These are phyloP conservation scores for Trichogramma pretiosum DNA, from an alignment of 1,140 invertebrate genomes.

Conservation along the genomic window DNA sequence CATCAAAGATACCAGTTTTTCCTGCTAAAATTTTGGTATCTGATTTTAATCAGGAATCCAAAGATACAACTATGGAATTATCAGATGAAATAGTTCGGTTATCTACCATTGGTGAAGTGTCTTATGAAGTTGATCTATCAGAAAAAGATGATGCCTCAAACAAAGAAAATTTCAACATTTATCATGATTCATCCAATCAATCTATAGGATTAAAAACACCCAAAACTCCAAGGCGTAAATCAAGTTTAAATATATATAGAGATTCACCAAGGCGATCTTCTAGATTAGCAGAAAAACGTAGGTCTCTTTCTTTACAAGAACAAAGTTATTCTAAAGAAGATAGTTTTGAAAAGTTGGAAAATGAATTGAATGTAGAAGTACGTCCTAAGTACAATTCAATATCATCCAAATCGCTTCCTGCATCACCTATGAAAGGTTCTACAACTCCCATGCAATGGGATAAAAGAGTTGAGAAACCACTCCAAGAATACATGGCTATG, in stretches of 20 bases:
- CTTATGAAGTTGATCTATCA: conserved; percentile 7
- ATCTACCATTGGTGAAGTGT: conserved; percentile 17
- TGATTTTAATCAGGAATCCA: conserved; percentile 5
- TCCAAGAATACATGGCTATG: conserved; percentile 28
- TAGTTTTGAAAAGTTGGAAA: conserved; percentile 14
- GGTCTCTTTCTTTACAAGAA: background rate
- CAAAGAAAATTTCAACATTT: conserved; percentile 1
- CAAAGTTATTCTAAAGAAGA: conserved; percentile 1
- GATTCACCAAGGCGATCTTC: conserved; percentile 14
- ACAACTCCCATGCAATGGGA: conserved; percentile 8
- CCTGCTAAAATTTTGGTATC: background rate
- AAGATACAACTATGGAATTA: background rate
- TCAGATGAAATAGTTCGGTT: conserved; percentile 6
- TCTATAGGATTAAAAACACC: background rate
- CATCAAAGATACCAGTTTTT: too few relatives aligned
- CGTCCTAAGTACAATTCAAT: too few relatives aligned
- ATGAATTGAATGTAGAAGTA: conserved; percentile 14
- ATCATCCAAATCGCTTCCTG: conserved; percentile 5
- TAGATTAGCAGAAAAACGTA: conserved; percentile 12
- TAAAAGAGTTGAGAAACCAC: conserved; percentile 13
- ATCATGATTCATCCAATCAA: background rate
- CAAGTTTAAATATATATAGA: background rate
- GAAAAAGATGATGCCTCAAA: conserved; percentile 5
- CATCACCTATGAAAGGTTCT: conserved; percentile 8
- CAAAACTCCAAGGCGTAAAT: conserved; percentile 4